phyloP scores from a whole-genome alignment of 2,888 invertebrate genomes.

The Phytoseiulus persimilis region DNA sequence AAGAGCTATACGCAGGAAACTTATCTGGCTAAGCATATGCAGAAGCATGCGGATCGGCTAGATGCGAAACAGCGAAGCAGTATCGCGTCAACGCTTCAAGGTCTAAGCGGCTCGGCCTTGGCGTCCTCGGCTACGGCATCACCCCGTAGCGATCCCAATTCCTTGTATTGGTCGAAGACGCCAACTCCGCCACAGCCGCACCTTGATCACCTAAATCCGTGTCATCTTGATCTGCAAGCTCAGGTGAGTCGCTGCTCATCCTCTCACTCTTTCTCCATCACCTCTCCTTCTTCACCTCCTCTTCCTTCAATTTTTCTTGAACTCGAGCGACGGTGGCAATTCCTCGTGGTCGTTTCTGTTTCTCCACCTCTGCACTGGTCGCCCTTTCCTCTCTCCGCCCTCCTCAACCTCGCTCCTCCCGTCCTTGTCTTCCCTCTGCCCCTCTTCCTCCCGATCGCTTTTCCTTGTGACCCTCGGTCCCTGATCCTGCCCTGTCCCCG shows the following conservation, averaged over 20 bases:
- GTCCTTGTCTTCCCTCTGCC: no score
- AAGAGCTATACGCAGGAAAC: conserved; percentile 99
- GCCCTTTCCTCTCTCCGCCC: no score
- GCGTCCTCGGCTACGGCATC: conserved; percentile 11
- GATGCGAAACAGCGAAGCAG: conserved; percentile 30
- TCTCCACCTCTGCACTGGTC: no score
- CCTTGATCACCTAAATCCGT: conserved; percentile 33
- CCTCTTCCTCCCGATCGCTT: no score
- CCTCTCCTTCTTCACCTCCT: background rate
- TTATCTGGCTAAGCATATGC: conserved; percentile 98
- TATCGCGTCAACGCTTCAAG: conserved; percentile 32
- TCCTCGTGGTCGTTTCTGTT: no score
- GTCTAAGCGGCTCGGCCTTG: conserved; percentile 25
- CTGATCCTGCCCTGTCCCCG: no score
- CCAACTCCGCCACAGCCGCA: conserved; percentile 34
- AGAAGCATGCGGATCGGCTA: conserved; percentile 80
- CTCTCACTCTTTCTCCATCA: background rate
- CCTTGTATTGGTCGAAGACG: conserved; percentile 31
- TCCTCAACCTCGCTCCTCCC: no score
- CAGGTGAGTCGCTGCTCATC: background rate
- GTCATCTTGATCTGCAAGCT: conserved; percentile 34
- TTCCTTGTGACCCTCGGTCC: no score
- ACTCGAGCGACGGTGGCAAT: no score
- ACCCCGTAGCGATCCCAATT: conserved; percentile 31
- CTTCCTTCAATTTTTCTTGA: background rate